Evolutionary conservation across 2,113 vertebrate genomes (phyloP).

Genomic region (Ictalurus furcatus): DNA sequence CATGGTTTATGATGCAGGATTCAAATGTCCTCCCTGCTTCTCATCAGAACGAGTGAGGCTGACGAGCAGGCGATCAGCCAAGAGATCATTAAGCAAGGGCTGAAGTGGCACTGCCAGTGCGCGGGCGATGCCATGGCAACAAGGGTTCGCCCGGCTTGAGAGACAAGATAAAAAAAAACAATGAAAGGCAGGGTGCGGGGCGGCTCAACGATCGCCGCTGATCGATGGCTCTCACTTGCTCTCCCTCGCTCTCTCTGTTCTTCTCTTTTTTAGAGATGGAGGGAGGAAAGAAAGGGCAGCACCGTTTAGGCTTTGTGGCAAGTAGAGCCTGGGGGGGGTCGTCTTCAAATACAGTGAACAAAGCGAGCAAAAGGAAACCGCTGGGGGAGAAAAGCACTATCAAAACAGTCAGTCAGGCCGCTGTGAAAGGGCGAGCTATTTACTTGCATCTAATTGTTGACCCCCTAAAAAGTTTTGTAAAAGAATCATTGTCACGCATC

Average conservation of each 20-base stretch:
- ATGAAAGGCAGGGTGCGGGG: constrained; percentile 71
- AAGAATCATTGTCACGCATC: constrained; percentile 18
- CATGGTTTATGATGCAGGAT: constrained; percentile 44
- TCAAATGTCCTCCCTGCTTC: constrained; percentile 62
- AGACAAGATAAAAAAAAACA: constrained; percentile 77
- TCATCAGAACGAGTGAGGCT: constrained; percentile 71
- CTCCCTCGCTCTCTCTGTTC: constrained; percentile 33
- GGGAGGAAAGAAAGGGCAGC: constrained; percentile 46
- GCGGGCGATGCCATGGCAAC: constrained; percentile 77
- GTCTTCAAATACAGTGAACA: constrained; percentile 50
- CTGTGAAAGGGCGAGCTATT: constrained; percentile 35
- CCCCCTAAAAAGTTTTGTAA: constrained; percentile 41
- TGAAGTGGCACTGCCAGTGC: constrained; percentile 79
- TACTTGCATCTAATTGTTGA: constrained; percentile 39
- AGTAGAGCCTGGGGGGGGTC: constrained; percentile 36
- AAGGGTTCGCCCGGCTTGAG: constrained; percentile 69
- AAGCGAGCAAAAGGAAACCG: constrained; percentile 26
- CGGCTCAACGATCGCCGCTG: constrained; percentile 70
- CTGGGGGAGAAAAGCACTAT: constrained; percentile 34
- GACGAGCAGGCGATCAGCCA: constrained; percentile 80
- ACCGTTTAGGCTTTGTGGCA: constrained; percentile 52
- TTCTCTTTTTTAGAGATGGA: constrained; percentile 44
- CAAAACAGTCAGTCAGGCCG: constrained; percentile 36
- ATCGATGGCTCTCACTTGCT: constrained; percentile 68
- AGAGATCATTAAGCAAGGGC: constrained; percentile 82